Base-by-base conservation (phyloP, 2,113 vertebrate species). In the Ophiodon elongatus region DNA sequence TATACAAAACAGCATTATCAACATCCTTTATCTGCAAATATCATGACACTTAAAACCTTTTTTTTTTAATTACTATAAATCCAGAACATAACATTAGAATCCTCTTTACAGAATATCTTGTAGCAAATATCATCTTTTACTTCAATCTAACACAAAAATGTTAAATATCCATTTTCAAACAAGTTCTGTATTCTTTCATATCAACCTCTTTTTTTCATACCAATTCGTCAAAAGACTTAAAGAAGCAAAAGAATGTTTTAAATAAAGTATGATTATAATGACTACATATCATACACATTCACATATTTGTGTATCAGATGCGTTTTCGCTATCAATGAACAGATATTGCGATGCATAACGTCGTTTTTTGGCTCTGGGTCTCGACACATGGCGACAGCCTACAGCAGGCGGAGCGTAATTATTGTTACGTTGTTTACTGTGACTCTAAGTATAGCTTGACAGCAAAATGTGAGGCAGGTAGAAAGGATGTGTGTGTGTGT, bases 351-450 rank as follows among this genome's bases (percentile, higher is more conserved):
- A 68, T 41, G 35, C 50, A 69, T 11, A 50, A 29, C 0, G 0
- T 37, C 39, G 10, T 60, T 50, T 67, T 23, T 60, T 19, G 13
- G 25, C 35, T 74, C 60, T 56, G 59, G 27, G n/a, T 78, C 56
- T 63, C 0, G 10, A 33, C 33, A 65, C 13, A 9, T 15, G 27
- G n/a, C n/a, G 10, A 59, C 66, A 73, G 66, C 57, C 25, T 15
- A 9, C 52, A 27, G 54, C n/a, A 70, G 84, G 33, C 47, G 29
- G 57, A 50, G 54, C 19, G 29, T 68, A 25, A 63, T 68, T 70
- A 79, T 84, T 68, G 82, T 74, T 52, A 80, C 37, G 72, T 56
- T 56, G 63, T 76, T 62, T 73, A 60, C 70, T 70, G 27, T 37
- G 47, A 50, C 54, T 35, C 57, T 37, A 68, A 76, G 68, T 72